A percentile compares a stretch with the other conserved stretches of the same genome.
Evolutionary conservation across 2,888 invertebrate species (phyloP).

Genomic region (Synanthedon andrenaeformis): DNA sequence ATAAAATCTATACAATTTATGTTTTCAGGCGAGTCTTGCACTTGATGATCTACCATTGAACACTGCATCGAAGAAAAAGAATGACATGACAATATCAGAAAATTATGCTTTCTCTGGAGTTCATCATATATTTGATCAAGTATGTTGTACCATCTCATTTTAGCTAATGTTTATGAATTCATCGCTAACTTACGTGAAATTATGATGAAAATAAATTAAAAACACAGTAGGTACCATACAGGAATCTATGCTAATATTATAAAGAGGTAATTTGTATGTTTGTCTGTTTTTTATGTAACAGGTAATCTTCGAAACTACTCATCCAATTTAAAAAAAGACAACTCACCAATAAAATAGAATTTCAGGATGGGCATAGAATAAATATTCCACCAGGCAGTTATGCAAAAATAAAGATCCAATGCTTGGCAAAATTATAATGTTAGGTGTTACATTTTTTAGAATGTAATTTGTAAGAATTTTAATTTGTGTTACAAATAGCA

Average conservation of each 20-base stretch:
- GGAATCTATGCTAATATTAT: too few species aligned
- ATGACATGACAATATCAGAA: constrained; percentile 75
- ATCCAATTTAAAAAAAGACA: background rate
- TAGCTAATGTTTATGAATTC: background rate
- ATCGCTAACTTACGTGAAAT: background rate
- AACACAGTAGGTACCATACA: too few species aligned
- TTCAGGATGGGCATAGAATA: background rate
- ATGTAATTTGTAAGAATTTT: background rate
- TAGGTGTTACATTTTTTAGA: too few species aligned
- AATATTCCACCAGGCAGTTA: background rate
- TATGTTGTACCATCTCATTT: constrained; percentile 18
- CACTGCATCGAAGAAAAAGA: constrained; percentile 40
- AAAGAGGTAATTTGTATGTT: too few species aligned
- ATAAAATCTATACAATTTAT: background rate
- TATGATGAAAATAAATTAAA: background rate
- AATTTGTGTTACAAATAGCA: background rate
- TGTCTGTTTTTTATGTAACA: too few species aligned
- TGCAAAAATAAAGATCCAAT: background rate
- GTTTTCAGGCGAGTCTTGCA: constrained; percentile 43
- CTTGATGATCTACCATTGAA: constrained; percentile 36
- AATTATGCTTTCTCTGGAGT: constrained; percentile 90
- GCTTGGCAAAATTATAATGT: background rate
- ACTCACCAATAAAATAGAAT: background rate
- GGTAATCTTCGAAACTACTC: too few species aligned
- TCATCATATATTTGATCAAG: constrained; percentile 90